Evolutionary conservation across 2,113 vertebrate genomes (phyloP).

Genomic region (Ceuthmochares aereus): DNA sequence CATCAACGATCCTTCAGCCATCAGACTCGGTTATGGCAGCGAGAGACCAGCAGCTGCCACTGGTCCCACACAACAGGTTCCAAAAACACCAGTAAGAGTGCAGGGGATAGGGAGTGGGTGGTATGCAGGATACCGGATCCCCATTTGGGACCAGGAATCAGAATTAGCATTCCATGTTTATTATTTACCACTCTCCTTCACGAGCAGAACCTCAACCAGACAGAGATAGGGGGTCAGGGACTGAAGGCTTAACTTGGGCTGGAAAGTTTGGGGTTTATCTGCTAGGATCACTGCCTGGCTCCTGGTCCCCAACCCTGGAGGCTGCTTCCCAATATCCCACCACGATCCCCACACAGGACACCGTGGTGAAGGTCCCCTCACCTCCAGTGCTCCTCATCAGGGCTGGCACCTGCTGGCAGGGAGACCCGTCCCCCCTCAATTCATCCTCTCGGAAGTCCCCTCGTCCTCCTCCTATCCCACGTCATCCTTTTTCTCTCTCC

Average conservation of each 20-base stretch:
- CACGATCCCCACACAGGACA: rapidly evolving
- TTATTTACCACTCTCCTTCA: not conserved
- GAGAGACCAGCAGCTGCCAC: not conserved
- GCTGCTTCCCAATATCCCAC: not conserved
- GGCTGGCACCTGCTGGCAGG: rapidly evolving
- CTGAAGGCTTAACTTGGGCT: not conserved
- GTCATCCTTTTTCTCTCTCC: rapidly evolving
- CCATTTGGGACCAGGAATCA: rapidly evolving
- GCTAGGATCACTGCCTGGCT: not conserved
- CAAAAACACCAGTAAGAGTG: not conserved
- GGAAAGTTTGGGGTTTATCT: not conserved
- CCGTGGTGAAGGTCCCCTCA: rapidly evolving
- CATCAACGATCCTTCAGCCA: not conserved
- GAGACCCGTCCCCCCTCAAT: rapidly evolving
- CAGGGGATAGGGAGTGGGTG: not conserved
- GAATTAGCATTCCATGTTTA: not conserved
- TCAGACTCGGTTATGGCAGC: rapidly evolving
- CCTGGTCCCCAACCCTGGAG: rapidly evolving
- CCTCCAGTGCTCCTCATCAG: not conserved
- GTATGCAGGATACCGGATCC: not conserved
- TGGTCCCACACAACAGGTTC: rapidly evolving
- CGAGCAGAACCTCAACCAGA: rapidly evolving
- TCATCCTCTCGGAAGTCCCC: not conserved
- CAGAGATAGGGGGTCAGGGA: rapidly evolving
- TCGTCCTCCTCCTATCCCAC: not conserved